Percentiles rank a stretch among this genome's conserved stretches.
These are phyloP conservation scores for Serrognathus titanus DNA, from an alignment of 2,888 invertebrate species.

Conservation along the genomic window DNA sequence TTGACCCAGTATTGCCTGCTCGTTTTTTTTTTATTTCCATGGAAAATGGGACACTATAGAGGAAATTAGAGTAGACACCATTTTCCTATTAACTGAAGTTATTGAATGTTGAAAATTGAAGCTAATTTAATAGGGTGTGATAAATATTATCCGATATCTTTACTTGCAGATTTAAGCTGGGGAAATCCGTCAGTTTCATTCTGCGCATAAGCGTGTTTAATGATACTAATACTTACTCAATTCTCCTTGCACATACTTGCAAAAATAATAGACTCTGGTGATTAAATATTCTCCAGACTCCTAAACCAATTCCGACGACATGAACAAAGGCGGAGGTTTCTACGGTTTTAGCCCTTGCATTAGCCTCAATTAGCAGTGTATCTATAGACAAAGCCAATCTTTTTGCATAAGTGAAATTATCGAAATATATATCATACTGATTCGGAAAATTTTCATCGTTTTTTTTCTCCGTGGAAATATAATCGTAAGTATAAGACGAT, in stretches of 20 bases:
- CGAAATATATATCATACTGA: constrained; percentile 40
- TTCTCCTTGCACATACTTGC: constrained; percentile 30
- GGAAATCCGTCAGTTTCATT: no score
- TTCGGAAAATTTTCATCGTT: constrained; percentile 8
- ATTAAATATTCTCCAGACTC: constrained; percentile 31
- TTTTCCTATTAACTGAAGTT: no score
- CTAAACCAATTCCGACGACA: constrained; percentile 40
- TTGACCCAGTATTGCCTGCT: no score
- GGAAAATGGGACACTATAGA: no score
- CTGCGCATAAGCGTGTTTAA: not conserved
- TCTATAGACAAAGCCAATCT: constrained; percentile 43
- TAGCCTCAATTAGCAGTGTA: constrained; percentile 47
- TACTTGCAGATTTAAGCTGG: no score
- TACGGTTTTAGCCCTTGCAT: constrained; percentile 43
- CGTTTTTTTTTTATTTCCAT: no score
- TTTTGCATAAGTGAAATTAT: constrained; percentile 45
- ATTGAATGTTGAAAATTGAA: no score
- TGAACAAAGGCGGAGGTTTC: constrained; percentile 47
- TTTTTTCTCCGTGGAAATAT: constrained; percentile 6
- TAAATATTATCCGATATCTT: no score
- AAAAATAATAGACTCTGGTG: constrained; percentile 32
- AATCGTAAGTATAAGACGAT: constrained; percentile 17
- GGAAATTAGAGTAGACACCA: no score
- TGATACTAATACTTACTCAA: constrained; percentile 22
- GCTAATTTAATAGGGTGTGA: no score